Conservation (phyloP, 2,797 vertebrate species). For the Syngnathus rostellatus region DNA sequence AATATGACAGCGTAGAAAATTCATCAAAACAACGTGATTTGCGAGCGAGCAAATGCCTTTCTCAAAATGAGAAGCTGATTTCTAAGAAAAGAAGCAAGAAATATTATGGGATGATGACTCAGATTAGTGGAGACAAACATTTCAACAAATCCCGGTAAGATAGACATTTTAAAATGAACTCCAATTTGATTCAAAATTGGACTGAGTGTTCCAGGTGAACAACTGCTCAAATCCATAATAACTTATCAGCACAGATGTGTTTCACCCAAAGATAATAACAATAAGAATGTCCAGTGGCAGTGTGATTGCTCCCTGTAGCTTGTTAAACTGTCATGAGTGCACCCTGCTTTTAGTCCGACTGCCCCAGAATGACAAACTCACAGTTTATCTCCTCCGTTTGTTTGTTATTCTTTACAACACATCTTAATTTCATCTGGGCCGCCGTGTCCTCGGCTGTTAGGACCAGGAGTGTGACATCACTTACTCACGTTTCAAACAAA, state of each 20-base stretch:
- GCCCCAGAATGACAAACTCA: conserved; percentile 44
- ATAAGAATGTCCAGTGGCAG: conserved; percentile 41
- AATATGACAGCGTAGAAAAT: conserved; percentile 25
- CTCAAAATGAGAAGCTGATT: background rate
- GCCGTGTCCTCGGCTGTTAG: conserved; percentile 54
- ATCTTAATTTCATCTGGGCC: conserved; percentile 59
- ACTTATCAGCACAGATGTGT: conserved; percentile 33
- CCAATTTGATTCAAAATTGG: conserved; percentile 26
- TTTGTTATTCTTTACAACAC: conserved; percentile 65
- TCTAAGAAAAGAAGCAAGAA: background rate
- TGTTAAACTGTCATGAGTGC: conserved; percentile 62
- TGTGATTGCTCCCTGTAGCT: conserved; percentile 54
- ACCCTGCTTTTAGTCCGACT: conserved; percentile 47
- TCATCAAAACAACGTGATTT: background rate
- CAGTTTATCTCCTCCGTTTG: conserved; percentile 62
- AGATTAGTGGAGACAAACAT: conserved; percentile 41
- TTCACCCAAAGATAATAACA: conserved; percentile 54
- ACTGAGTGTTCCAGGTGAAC: conserved; percentile 26
- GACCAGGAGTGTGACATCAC: conserved; percentile 44
- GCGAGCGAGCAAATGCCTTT: background rate
- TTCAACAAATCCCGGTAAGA: conserved; percentile 17
- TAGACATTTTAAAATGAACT: conserved; percentile 36
- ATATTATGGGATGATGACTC: conserved; percentile 30
- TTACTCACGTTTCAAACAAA: conserved; percentile 31
- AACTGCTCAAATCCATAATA: conserved; percentile 26